Base-by-base conservation (phyloP, 2,797 vertebrate species). In the Euthynnus affinis region DNA sequence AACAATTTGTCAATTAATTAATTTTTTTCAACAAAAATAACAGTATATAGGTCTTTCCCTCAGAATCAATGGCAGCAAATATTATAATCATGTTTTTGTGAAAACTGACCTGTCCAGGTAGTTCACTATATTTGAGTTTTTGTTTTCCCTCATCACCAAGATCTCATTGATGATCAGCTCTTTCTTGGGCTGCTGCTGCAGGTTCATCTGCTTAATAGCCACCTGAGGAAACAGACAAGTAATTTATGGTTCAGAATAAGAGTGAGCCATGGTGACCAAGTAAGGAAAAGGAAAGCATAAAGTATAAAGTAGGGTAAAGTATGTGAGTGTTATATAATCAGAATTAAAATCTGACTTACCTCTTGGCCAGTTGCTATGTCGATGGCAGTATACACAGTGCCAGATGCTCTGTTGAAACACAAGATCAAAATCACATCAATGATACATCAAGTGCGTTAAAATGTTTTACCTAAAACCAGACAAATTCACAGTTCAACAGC, bases 61-160 rank as follows among this genome's bases (percentile, higher is more conserved):
- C 13, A 12, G 17, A 14, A 46, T 29, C 14, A 5, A 7, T 18
- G 37, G 6, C 9, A 53, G 20, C 15, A 71, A n/a, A 23, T 9
- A 29, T 60, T 25, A 29, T 62, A 5, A 22, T 18, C n/a, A 5
- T 60, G 44, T 20, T 59, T 46, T 37, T 49, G 10, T 42, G n/a
- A 55, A 74, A 63, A 49, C 96, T 88, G 80, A 99, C 98, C 98
- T 99, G 95, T 99, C 98, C 95, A 99, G 95, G 93, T 99, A 99
- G 93, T 99, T 99, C 66, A 99, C 98, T 78, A 99, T 99, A 82
- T 99, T 99, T 46, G 97, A 96, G 94, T 99, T 99, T 92, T 99
- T 99, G 97, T 99, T 99, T 99, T 99, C 98, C 98, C 98, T 99
- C 98, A 99, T 99, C 94, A 99, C 98, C 76, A 99, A 90, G 92